Conservation (phyloP, 2,797 vertebrate species). For the Malacoraja senta region DNA sequence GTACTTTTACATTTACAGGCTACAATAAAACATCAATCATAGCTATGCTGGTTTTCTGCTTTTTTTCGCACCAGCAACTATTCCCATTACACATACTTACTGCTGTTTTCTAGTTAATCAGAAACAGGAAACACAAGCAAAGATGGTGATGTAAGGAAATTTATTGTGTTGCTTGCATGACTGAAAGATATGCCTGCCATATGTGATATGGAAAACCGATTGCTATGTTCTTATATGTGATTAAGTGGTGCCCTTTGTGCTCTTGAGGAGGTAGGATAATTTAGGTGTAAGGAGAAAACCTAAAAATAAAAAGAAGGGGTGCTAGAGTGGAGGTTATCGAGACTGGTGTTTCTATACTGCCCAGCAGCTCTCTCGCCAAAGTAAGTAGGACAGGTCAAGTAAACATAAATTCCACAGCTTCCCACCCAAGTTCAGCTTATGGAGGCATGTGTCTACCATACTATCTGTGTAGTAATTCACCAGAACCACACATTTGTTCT, state of each 20-base stretch:
- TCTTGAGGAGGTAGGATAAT: neutral
- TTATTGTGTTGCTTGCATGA: neutral
- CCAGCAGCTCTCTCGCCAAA: neutral
- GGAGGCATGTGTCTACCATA: neutral
- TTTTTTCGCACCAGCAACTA: neutral
- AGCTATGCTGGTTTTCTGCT: neutral
- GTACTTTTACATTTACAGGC: constrained; percentile 4
- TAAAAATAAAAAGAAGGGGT: neutral
- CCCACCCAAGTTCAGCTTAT: neutral
- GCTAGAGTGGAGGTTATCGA: neutral
- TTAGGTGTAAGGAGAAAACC: too few relatives aligned
- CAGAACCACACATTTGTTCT: neutral
- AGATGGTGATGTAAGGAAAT: neutral
- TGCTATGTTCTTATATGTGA: neutral
- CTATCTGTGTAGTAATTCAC: neutral
- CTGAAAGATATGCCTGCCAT: neutral
- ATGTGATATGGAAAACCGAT: neutral
- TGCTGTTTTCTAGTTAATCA: neutral
- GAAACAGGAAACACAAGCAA: neutral
- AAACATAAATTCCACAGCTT: neutral
- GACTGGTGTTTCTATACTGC: neutral
- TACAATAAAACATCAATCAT: neutral
- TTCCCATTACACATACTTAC: neutral
- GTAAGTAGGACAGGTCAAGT: neutral
- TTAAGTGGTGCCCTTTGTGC: too few relatives aligned